Percentiles rank a stretch among this genome's conserved stretches.
phyloP scores from a whole-genome alignment of 2,797 vertebrate species.

The Macropodus opercularis region DNA sequence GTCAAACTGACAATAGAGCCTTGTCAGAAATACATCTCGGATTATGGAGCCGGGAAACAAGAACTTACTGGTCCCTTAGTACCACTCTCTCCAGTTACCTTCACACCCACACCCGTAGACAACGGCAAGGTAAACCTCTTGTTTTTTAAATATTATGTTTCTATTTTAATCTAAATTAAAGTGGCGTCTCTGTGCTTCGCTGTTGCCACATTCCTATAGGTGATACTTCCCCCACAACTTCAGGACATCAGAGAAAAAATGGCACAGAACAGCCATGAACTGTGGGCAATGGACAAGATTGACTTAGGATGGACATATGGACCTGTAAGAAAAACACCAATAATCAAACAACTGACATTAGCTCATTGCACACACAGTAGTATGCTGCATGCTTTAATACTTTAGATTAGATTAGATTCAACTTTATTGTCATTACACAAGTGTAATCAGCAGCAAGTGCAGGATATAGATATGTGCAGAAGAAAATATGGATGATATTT shows the following conservation, averaged over 20 bases:
- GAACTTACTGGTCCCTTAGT: slow-evolving; percentile 87
- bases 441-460: too few relatives aligned
- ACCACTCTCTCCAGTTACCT: slow-evolving; percentile 85
- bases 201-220: slow-evolving; percentile 70
- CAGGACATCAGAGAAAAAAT: slow-evolving; percentile 91
- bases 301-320: slow-evolving; percentile 93
- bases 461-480: too few relatives aligned
- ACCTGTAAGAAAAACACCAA: slow-evolving; percentile 76
- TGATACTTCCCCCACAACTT: slow-evolving; percentile 88
- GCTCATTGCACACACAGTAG: too few relatives aligned
- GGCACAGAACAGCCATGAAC: slow-evolving; percentile 94
- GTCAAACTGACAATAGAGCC: slow-evolving; percentile 88
- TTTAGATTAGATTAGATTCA: too few relatives aligned
- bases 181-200: background rate
- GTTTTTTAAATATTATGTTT: background rate
- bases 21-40: slow-evolving; percentile 87
- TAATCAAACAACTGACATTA: too few relatives aligned
- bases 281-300: slow-evolving; percentile 94
- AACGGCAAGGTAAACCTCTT: slow-evolving; percentile 84
- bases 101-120: slow-evolving; percentile 89
- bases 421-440: too few relatives aligned
- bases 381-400: too few relatives aligned
- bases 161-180: background rate
- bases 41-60: slow-evolving; percentile 75
- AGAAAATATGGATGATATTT: too few relatives aligned